phyloP scores from a whole-genome alignment of 2,888 invertebrate genomes.

The Stomorhina lunata region DNA sequence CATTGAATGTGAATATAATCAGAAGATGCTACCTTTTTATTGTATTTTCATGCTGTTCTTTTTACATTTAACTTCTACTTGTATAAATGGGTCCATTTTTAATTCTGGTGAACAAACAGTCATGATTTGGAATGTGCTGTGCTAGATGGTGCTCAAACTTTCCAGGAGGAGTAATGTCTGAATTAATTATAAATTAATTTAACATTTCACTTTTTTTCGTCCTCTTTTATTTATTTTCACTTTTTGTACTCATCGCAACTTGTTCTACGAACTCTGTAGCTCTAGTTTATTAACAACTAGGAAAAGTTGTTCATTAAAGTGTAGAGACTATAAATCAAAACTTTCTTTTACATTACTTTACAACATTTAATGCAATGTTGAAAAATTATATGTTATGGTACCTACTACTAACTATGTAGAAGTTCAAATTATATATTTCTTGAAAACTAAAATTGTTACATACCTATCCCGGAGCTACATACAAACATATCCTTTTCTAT shows the following conservation, averaged over 20 bases:
- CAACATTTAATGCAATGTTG: conserved; percentile 23
- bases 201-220: conserved; percentile 29
- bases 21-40: conserved; percentile 10
- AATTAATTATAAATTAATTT: conserved; percentile 62
- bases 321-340: conserved; percentile 43
- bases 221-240: not conserved
- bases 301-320: conserved; percentile 38
- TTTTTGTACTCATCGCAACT: conserved; percentile 8
- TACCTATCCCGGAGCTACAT: too few species aligned
- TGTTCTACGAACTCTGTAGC: not conserved
- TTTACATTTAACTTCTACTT: not conserved
- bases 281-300: conserved; percentile 29
- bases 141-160: not conserved
- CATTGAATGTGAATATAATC: not conserved
- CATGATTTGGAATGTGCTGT: not conserved
- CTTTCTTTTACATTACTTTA: conserved; percentile 17
- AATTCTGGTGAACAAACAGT: not conserved
- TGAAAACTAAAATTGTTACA: too few species aligned
- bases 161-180: conserved; percentile 21
- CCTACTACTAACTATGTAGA: not conserved
- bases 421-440: not conserved
- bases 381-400: not conserved
- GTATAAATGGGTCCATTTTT: not conserved
- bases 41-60: too few species aligned
- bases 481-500: too few species aligned